Evolutionary conservation across 2,113 vertebrate genomes (phyloP).

Genomic region (Ceyx cyanopectus): DNA sequence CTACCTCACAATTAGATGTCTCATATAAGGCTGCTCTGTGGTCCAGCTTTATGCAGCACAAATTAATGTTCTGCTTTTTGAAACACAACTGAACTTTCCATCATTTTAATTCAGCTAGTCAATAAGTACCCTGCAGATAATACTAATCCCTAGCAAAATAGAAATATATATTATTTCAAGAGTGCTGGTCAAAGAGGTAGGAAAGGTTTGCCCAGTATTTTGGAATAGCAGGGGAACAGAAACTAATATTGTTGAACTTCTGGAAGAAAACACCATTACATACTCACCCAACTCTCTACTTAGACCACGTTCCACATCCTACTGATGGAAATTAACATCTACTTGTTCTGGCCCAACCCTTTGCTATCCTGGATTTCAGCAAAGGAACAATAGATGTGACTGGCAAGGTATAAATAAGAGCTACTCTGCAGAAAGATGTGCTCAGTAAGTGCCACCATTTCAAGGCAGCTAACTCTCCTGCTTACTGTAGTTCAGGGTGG

Average conservation of each 20-base stretch:
- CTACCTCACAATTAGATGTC: background rate
- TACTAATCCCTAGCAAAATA: background rate
- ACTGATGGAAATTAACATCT: background rate
- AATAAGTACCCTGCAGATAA: background rate
- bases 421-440: background rate
- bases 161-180: background rate
- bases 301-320: background rate
- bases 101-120: background rate
- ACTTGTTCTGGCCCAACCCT: background rate
- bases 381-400: rapidly evolving
- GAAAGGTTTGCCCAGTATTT: background rate
- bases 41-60: background rate
- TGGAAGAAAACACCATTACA: background rate
- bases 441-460: background rate
- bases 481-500: background rate
- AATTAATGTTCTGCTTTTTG: background rate
- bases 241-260: background rate
- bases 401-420: background rate
- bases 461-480: background rate
- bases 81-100: background rate
- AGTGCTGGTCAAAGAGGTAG: background rate
- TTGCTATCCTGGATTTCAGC: background rate
- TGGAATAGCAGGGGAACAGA: background rate
- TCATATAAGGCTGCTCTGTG: background rate
- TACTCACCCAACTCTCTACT: background rate